These are phyloP conservation scores for Acipenser ruthenus DNA, from an alignment of 2,797 vertebrate genomes.

Conservation along the genomic window DNA sequence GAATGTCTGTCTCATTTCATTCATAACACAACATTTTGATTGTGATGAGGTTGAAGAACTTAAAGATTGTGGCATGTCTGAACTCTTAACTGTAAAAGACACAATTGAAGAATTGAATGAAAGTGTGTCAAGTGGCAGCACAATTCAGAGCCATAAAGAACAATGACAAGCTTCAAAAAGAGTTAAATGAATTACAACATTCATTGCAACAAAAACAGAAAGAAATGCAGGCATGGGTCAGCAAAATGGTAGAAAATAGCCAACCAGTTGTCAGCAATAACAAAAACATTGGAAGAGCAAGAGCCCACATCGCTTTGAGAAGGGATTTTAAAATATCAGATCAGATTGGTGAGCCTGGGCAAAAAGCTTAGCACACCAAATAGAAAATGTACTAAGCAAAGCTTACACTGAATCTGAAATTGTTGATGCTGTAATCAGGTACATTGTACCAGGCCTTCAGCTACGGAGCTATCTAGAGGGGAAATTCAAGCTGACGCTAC, in stretches of 20 bases:
- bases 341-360: slow-evolving; percentile 11
- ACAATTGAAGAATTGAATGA: too few species aligned
- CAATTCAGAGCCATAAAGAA: neutral
- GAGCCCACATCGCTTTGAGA: neutral
- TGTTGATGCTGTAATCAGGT: slow-evolving; percentile 14
- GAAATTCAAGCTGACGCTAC: neutral
- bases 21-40: neutral
- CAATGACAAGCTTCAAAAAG: neutral
- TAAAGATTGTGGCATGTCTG: slow-evolving; percentile 3
- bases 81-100: neutral
- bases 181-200: neutral
- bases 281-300: neutral
- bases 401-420: slow-evolving; percentile 1
- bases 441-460: slow-evolving; percentile 10
- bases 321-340: slow-evolving; percentile 15
- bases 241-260: neutral
- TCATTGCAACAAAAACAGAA: neutral
- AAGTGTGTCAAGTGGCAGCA: too few species aligned
- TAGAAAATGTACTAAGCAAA: neutral
- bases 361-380: neutral
- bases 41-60: neutral
- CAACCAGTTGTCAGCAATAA: too few species aligned
- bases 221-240: neutral
- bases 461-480: slow-evolving; percentile 8
- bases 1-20: slow-evolving; percentile 4